Base-by-base conservation (phyloP, 2,888 invertebrate genomes). In the Chymomyza amoena region DNA sequence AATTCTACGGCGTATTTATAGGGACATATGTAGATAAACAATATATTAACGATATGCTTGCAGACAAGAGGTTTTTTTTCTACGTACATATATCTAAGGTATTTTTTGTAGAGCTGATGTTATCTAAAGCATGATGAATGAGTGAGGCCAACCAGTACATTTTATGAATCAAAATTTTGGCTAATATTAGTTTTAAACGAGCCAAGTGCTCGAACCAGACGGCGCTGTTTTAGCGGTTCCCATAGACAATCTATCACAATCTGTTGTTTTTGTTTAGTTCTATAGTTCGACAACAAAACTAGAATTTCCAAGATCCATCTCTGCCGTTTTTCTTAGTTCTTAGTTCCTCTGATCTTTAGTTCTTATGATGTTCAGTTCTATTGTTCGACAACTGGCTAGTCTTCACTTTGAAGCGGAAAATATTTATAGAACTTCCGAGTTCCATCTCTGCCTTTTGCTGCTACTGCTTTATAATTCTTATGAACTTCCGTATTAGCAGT, bases 1-100 rank as follows among this genome's bases (percentile, higher is more conserved):
- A 54, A 9, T 28, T 64, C 28, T 50, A 1, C 25, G 18, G 51
- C 25, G 70, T 68, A 80, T 80, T 72, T 87, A 87, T 87, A 75
- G 66, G 13, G 0, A n/a, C n/a, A n/a, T n/a, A 52, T 66, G 13
- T 4, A 52, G 52, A 10, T 7, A 50, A 20, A 39, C 69, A 61
- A 70, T 67, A 77, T 62, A 69, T 45, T 52, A 63, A 28, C 64
- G 59, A 75, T 69, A 75, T 52, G 25, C 56, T 76, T 79, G 79
- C 79, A 79, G 16, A 5, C 7, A 32, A 45, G 7, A 10, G 36
- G 7, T 51, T 52, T 39, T 13, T 39, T 39, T 39, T 68, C 45
- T 73, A 59, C 51, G 15, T 13, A 13, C 51, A 39, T 59, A 56
- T 75, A 75, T 75, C 71, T 74, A 52, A 16, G 54, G 64, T 36